Evolutionary conservation across 2,113 vertebrate genomes (phyloP).

Genomic region (Phodopus roborovskii): DNA sequence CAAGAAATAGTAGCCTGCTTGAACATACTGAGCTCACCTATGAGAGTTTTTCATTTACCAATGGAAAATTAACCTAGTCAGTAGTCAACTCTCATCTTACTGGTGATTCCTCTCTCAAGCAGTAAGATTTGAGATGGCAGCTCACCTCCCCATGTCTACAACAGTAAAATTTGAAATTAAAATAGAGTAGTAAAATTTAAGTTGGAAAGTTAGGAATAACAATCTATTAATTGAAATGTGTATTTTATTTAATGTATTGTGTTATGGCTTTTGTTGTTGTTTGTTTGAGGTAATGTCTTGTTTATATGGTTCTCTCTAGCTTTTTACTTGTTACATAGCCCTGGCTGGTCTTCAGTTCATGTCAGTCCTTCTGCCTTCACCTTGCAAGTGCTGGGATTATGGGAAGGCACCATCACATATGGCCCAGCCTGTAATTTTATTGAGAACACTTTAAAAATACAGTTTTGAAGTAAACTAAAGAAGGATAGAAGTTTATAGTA

Average conservation of each 20-base stretch:
- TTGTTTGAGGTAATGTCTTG: not conserved
- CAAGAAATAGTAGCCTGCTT: not conserved
- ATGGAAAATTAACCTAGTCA: not conserved
- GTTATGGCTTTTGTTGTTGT: not conserved
- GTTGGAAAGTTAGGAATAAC: not conserved
- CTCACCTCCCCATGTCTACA: too few species aligned
- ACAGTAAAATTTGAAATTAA: not conserved
- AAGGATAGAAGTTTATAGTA: not conserved
- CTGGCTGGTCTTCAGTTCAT: too few species aligned
- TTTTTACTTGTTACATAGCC: not conserved
- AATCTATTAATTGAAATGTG: not conserved
- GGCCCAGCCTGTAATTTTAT: not conserved
- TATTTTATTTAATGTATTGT: not conserved
- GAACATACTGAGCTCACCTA: not conserved
- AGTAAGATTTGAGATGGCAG: too few species aligned
- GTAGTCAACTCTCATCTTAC: not conserved
- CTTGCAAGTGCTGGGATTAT: not conserved
- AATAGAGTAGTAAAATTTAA: not conserved
- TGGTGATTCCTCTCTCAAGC: not conserved
- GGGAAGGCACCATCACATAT: not conserved
- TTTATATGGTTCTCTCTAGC: not conserved
- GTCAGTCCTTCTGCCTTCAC: too few species aligned
- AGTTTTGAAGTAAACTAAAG: not conserved
- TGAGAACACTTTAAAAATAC: not conserved
- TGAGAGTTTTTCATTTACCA: not conserved